phyloP scores from a whole-genome alignment of 1,140 invertebrate species.

The Parapsyche elsis region DNA sequence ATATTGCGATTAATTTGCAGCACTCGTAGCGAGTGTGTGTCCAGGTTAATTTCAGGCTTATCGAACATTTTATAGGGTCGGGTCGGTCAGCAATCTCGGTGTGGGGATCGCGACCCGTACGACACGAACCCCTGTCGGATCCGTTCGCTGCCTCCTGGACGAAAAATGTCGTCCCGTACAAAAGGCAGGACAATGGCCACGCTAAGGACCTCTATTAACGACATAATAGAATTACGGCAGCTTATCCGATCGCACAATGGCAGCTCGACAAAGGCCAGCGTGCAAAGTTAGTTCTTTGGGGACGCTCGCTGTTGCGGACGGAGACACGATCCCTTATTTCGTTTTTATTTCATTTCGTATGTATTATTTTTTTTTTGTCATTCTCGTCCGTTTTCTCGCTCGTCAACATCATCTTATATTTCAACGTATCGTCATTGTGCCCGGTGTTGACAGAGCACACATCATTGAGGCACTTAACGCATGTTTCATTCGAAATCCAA shows the following conservation, averaged over 20 bases:
- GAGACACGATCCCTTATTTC: constrained; percentile 5
- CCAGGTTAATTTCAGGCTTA: too few relatives aligned
- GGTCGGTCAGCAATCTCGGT: too few relatives aligned
- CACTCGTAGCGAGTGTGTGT: too few relatives aligned
- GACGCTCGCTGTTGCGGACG: not conserved
- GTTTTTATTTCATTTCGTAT: not conserved
- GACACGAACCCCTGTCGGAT: not conserved
- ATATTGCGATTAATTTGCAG: too few relatives aligned
- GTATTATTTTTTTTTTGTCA: not conserved
- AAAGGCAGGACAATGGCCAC: constrained; percentile 34
- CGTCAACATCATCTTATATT: constrained; percentile 34
- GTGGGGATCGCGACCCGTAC: not conserved
- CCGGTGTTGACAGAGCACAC: constrained; percentile 37
- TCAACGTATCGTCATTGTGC: constrained; percentile 26
- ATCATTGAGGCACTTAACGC: constrained; percentile 39
- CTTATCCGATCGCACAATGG: constrained; percentile 32
- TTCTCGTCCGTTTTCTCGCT: not conserved
- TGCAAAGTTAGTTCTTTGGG: constrained; percentile 39
- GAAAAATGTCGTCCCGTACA: constrained; percentile 5
- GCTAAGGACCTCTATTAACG: constrained; percentile 42
- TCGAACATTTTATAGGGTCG: too few relatives aligned
- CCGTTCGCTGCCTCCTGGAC: too few relatives aligned
- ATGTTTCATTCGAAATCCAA: constrained; percentile 42
- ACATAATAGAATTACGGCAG: constrained; percentile 43
- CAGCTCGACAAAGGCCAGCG: constrained; percentile 18